Evolutionary conservation across 2,797 vertebrate species (phyloP).

Genomic region (Myotis findleyi): DNA sequence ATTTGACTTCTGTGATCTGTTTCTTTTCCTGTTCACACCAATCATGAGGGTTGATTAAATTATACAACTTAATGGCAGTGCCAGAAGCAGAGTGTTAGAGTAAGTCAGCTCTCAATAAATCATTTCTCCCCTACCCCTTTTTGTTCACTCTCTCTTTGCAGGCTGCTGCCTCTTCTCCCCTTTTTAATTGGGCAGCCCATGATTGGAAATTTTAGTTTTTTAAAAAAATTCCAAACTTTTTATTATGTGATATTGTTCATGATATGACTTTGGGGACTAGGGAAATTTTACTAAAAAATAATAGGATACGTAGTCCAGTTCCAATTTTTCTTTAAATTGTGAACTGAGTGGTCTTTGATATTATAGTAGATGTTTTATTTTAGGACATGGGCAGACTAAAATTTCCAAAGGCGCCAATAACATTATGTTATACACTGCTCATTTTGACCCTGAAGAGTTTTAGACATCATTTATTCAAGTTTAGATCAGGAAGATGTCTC

Average conservation of each 20-base stretch:
- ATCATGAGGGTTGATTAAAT: not conserved
- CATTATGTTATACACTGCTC: not conserved
- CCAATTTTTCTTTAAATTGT: slow-evolving; percentile 58
- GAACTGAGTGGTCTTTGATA: slow-evolving; percentile 28
- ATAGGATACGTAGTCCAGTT: not conserved
- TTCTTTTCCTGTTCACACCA: slow-evolving; percentile 50
- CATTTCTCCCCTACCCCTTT: not conserved
- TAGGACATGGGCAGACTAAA: not conserved
- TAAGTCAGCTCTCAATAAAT: not conserved
- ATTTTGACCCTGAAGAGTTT: slow-evolving; percentile 38
- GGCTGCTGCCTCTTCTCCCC: not conserved
- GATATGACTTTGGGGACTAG: slow-evolving; percentile 2
- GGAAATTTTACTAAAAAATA: slow-evolving; percentile 40
- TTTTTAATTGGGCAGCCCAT: not conserved
- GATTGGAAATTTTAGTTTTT: not conserved
- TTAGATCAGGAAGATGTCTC: not conserved
- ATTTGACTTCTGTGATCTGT: not conserved
- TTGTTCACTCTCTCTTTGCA: not conserved
- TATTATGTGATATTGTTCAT: not conserved
- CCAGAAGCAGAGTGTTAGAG: not conserved
- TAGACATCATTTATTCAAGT: not conserved
- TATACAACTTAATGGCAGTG: not conserved
- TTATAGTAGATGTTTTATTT: slow-evolving; percentile 42
- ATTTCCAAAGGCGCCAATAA: slow-evolving; percentile 28
- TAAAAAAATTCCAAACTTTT: not conserved